phyloP scores from a whole-genome alignment of 2,888 invertebrate species.

The Cryptophagus acutangulus region DNA sequence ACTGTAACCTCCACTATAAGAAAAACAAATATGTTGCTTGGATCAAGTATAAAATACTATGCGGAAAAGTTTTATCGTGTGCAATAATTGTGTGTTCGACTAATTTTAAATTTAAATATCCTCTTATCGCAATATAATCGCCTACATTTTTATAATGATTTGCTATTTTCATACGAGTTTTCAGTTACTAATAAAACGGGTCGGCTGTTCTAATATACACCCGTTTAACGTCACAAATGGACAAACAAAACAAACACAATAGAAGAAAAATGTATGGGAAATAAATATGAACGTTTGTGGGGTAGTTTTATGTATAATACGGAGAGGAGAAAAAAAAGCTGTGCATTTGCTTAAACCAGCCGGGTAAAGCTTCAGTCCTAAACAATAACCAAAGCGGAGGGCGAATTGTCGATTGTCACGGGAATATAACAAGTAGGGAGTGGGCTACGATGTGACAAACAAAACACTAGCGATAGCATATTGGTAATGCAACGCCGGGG shows the following conservation, averaged over 20 bases:
- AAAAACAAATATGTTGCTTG: no score
- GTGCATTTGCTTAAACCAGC: constrained; percentile 15
- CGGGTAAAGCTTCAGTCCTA: constrained; percentile 24
- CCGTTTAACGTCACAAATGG: constrained; percentile 12
- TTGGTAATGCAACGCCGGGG: constrained; percentile 13
- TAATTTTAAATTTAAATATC: no score
- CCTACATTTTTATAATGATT: no score
- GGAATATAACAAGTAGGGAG: constrained; percentile 33
- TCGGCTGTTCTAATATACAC: no score
- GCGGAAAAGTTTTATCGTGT: no score
- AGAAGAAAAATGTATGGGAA: constrained; percentile 18
- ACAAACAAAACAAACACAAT: constrained; percentile 15
- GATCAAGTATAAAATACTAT: no score
- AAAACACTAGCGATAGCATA: constrained; percentile 26
- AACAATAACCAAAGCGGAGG: constrained; percentile 33
- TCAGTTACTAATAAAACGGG: no score
- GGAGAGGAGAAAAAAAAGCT: constrained; percentile 13
- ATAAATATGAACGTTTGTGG: constrained; percentile 25
- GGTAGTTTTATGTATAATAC: constrained; percentile 13
- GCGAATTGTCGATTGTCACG: constrained; percentile 37
- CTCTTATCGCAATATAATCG: no score
- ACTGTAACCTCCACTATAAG: constrained; percentile 25
- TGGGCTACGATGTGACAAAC: constrained; percentile 32
- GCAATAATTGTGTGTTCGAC: no score
- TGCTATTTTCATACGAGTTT: no score